A percentile compares a stretch with the other conserved stretches of the same genome.
Conservation (phyloP, 64 coral and sea anemone genomes). For the Montipora cactus region DNA sequence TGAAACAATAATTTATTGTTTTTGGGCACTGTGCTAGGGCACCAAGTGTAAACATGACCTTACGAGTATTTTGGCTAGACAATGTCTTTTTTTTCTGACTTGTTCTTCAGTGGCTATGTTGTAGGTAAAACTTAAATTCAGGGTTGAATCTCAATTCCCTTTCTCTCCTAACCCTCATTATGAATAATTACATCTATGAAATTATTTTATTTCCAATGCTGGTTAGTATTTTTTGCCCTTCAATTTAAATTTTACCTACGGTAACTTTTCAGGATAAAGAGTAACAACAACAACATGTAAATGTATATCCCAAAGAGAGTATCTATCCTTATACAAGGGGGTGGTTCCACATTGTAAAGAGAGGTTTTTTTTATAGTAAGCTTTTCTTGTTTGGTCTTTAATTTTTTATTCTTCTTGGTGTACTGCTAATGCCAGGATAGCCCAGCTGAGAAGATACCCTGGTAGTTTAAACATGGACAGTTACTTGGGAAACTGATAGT, state of each 20-base stretch:
- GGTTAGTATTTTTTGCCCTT: neutral
- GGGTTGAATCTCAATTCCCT: neutral
- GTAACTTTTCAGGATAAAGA: neutral
- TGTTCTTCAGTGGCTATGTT: neutral
- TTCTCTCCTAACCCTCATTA: neutral
- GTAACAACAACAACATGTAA: neutral
- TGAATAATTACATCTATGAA: neutral
- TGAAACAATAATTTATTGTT: neutral
- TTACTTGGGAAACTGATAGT: neutral
- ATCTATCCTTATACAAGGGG: neutral
- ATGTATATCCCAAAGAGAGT: neutral
- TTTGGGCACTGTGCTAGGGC: neutral
- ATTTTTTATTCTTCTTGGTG: neutral
- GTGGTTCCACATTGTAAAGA: neutral
- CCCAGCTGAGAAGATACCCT: neutral
- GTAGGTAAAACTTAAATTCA: neutral
- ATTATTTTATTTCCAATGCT: neutral
- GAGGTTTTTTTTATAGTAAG: neutral
- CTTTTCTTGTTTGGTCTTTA: neutral
- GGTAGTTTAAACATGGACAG: neutral
- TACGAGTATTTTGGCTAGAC: neutral
- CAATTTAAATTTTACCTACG: neutral
- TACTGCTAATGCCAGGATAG: neutral
- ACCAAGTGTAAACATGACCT: constrained; percentile 1
- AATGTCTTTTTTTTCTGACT: neutral